These are phyloP conservation scores for Apogon hyalosoma DNA, from an alignment of 2,797 vertebrate genomes.

Conservation along the genomic window DNA sequence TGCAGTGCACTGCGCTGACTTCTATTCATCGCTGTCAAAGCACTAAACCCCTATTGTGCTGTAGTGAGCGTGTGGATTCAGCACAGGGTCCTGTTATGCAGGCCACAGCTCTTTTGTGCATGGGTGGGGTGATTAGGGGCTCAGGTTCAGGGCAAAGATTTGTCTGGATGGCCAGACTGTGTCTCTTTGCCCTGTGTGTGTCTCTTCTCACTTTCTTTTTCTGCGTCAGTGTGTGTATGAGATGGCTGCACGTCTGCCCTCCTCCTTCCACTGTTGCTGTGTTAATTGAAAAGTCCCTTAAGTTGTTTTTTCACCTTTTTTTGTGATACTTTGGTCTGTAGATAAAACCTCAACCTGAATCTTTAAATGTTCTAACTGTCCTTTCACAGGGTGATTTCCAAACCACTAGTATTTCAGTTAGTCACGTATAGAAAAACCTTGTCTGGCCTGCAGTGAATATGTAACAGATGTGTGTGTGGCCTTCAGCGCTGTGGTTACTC, in stretches of 20 bases:
- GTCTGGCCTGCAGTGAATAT: not conserved
- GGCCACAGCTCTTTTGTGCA: conserved; percentile 79
- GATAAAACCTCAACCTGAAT: not conserved
- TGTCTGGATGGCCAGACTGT: conserved; percentile 63
- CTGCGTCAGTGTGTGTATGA: conserved; percentile 15
- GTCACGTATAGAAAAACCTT: not conserved
- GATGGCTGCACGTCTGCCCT: not conserved
- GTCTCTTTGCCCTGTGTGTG: conserved; percentile 38
- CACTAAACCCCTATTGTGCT: conserved; percentile 83
- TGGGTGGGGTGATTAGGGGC: conserved; percentile 75
- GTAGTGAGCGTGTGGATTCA: conserved; percentile 73
- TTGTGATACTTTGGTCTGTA: conserved; percentile 4
- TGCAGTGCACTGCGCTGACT: conserved; percentile 59
- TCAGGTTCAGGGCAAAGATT: conserved; percentile 78
- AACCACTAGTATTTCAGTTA: conserved; percentile 19
- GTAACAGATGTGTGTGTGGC: conserved; percentile 8
- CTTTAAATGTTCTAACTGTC: conserved; percentile 4
- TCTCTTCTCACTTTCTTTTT: conserved; percentile 27
- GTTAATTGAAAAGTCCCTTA: no score
- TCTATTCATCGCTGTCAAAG: conserved; percentile 83
- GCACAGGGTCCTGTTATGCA: conserved; percentile 75
- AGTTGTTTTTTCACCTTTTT: no score
- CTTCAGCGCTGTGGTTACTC: conserved; percentile 55
- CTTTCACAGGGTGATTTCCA: conserved; percentile 45
- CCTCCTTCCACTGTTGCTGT: no score